Base-by-base conservation (phyloP, 2,797 vertebrate genomes). In the Spinus pinus region DNA sequence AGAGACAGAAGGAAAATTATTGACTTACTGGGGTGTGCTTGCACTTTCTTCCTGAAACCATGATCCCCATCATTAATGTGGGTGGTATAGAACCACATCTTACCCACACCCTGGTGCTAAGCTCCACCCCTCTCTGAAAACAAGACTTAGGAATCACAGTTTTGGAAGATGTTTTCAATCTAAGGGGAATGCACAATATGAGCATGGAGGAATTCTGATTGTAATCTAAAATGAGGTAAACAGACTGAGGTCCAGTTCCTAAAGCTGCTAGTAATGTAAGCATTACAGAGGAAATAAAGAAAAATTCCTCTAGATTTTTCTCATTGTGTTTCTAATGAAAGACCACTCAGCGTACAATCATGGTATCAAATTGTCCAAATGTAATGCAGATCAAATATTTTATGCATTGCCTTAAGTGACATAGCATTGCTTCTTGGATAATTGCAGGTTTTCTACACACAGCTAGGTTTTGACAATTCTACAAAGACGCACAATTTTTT, bases 281-380 rank as follows among this genome's bases (percentile, higher is more conserved):
- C 14, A 24, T 83, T 81, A 17, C 22, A 86, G 30, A 61, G 8
- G 23, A 70, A 83, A 86, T 51, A 22, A 8, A 31, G 9, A 37
- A 81, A 62, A 83, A 28, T 18, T 86, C 3, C 16, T 61, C 51
- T 11, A 53, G 7, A 50, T 8, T 61, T 85, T 47, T 62, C 10
- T 86, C 14, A 21, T 7, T 33, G 5, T 56, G 27, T 8, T 71
- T 51, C 46, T 64, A 28, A 24, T 49, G 19, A 33, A 64, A 71
- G 23, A 54, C 13, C 20, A 19, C 7, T 13, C 0, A 1, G 3
- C 4, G 3, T 35, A 53, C 13, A 14, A 69, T 42, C 30, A 53
- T 49, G 7, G 20, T 56, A 64, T 41, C 7, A 71, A 49, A 62
- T 53, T 49, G 2, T 42, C 7, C 8, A 71, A 46, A 31, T 24